These are phyloP conservation scores for Latrodectus elegans DNA, from an alignment of 2,888 invertebrate genomes.

Conservation along the genomic window DNA sequence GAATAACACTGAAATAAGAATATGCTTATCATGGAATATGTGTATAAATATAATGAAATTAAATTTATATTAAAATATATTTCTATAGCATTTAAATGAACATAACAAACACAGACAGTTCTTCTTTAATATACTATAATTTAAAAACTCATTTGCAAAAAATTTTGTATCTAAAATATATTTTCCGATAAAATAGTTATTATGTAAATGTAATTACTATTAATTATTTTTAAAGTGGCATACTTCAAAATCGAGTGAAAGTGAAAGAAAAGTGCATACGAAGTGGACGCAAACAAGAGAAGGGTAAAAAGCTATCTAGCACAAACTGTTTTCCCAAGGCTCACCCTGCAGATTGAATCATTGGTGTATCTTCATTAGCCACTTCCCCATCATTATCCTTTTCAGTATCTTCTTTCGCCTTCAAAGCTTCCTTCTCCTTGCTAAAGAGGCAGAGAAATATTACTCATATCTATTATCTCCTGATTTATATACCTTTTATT, in stretches of 20 bases:
- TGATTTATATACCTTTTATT: neutral
- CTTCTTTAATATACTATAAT: too few relatives aligned
- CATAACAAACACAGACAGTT: too few relatives aligned
- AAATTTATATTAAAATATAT: too few relatives aligned
- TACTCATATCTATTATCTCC: slow-evolving; percentile 49
- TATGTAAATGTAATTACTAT: too few relatives aligned
- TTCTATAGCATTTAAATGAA: too few relatives aligned
- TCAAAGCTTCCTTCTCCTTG: slow-evolving; percentile 69
- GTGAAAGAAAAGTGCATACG: slow-evolving; percentile 55
- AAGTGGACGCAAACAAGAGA: slow-evolving; percentile 46
- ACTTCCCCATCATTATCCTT: slow-evolving; percentile 64
- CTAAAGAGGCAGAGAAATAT: slow-evolving; percentile 63
- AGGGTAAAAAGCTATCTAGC: slow-evolving; percentile 62
- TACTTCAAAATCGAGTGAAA: slow-evolving; percentile 23
- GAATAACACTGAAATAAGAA: too few relatives aligned
- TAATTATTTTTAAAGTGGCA: too few relatives aligned
- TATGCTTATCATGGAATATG: too few relatives aligned
- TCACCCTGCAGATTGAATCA: slow-evolving; percentile 66
- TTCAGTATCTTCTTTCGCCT: slow-evolving; percentile 60
- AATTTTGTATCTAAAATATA: too few relatives aligned
- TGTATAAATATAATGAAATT: too few relatives aligned
- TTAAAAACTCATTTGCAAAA: too few relatives aligned
- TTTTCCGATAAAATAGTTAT: too few relatives aligned
- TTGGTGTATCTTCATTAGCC: slow-evolving; percentile 68
- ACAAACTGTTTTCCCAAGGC: slow-evolving; percentile 43